A percentile compares a stretch with the other conserved stretches of the same genome.
Conservation (phyloP, 2,113 vertebrate genomes). For the Dascyllus trimaculatus region DNA sequence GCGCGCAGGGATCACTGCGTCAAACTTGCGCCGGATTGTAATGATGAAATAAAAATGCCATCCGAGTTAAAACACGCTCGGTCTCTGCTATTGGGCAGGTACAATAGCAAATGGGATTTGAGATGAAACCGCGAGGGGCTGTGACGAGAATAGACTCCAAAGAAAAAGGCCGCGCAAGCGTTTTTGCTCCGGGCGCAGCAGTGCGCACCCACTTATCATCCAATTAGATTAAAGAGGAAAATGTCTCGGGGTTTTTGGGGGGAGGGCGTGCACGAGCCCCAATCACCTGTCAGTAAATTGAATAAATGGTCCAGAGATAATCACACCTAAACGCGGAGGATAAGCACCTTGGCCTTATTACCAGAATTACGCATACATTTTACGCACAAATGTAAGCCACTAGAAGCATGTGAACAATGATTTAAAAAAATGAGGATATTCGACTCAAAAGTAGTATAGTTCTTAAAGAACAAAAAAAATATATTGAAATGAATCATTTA, state of each 20-base stretch:
- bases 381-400: conserved; percentile 30
- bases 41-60: conserved; percentile 90
- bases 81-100: conserved; percentile 88
- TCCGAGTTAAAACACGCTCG: conserved; percentile 87
- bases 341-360: conserved; percentile 3
- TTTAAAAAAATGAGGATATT: not conserved
- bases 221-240: conserved; percentile 77
- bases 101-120: conserved; percentile 89
- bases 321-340: conserved; percentile 16
- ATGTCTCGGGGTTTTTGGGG: conserved; percentile 38
- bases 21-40: conserved; percentile 85
- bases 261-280: conserved; percentile 28
- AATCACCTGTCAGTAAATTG: conserved; percentile 70
- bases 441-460: not conserved
- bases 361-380: conserved; percentile 44
- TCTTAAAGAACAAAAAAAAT: not conserved
- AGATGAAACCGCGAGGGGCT: conserved; percentile 72
- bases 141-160: conserved; percentile 68
- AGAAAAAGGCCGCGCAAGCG: conserved; percentile 66
- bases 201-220: conserved; percentile 71
- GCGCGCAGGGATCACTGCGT: conserved; percentile 76
- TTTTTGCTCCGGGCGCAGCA: conserved; percentile 69
- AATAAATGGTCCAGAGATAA: conserved; percentile 53
- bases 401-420: not conserved
- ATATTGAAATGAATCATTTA: not conserved